Conservation (phyloP, 2,888 invertebrate species). For the Automeris io region DNA sequence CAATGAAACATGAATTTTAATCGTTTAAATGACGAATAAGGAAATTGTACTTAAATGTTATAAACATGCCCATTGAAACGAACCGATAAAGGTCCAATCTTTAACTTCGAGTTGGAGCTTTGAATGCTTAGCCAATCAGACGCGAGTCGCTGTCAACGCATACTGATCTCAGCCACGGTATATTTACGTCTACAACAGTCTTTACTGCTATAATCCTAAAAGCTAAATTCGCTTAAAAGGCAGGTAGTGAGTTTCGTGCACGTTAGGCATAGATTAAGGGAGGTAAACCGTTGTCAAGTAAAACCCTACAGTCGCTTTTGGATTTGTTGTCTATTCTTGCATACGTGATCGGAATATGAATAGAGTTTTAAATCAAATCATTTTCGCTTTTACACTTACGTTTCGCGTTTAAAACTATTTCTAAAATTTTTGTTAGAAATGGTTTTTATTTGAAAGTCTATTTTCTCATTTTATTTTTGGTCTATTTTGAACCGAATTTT, state of each 20-base stretch:
- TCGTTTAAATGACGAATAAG: background rate
- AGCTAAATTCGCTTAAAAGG: conserved; percentile 11
- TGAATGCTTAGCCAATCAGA: conserved; percentile 60
- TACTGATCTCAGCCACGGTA: conserved; percentile 43
- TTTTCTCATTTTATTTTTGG: no score
- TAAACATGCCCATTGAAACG: conserved; percentile 49
- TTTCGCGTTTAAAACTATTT: background rate
- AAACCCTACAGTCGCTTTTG: conserved; percentile 8
- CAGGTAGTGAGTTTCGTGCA: conserved; percentile 8
- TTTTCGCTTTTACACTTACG: background rate
- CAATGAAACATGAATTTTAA: no score
- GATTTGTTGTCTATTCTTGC: conserved; percentile 1
- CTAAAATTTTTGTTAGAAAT: no score
- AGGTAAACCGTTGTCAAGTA: conserved; percentile 8
- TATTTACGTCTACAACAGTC: conserved; percentile 11
- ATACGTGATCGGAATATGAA: conserved; percentile 7
- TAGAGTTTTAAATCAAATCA: conserved; percentile 3
- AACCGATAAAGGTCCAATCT: conserved; percentile 58
- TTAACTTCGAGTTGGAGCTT: conserved; percentile 39
- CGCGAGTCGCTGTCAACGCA: conserved; percentile 42
- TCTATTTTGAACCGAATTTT: no score
- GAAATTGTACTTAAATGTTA: conserved; percentile 34
- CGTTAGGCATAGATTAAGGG: conserved; percentile 21
- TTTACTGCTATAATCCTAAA: conserved; percentile 19
- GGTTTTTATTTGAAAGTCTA: no score